Percentiles rank a stretch among this genome's conserved stretches.
Evolutionary conservation across 2,113 vertebrate genomes (phyloP).

Genomic region (Hyaena hyaena): DNA sequence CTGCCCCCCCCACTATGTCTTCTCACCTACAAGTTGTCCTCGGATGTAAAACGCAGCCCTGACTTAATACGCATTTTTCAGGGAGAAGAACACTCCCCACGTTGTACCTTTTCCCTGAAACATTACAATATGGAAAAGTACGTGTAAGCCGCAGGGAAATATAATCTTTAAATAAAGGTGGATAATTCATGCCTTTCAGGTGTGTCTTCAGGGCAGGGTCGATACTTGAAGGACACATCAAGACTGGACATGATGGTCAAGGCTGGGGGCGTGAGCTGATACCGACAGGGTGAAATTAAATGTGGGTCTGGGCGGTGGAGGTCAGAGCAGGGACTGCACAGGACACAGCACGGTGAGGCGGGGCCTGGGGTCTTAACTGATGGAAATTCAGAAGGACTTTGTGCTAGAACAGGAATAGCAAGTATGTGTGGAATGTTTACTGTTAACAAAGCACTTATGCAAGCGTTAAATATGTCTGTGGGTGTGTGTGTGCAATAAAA

Average conservation of each 20-base stretch:
- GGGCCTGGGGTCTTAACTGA: background rate
- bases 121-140: fast-evolving
- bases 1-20: fast-evolving
- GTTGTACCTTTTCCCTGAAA: background rate
- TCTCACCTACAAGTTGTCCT: background rate
- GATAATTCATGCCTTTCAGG: background rate
- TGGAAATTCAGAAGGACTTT: fast-evolving
- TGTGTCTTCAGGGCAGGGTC: background rate
- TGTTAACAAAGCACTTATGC: too few relatives aligned
- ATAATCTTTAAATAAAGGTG: background rate
- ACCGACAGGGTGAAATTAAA: background rate
- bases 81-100: fast-evolving
- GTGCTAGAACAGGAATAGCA: too few relatives aligned
- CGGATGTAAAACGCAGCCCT: too few relatives aligned
- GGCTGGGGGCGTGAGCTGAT: fast-evolving
- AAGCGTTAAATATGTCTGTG: too few relatives aligned
- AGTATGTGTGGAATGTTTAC: fast-evolving
- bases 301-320: fast-evolving
- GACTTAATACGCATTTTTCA: background rate
- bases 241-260: too few relatives aligned
- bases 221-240: background rate
- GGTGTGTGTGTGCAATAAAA: too few relatives aligned
- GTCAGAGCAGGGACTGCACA: fast-evolving
- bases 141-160: background rate
- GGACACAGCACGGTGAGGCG: fast-evolving